Conservation (phyloP, 2,113 vertebrate species). For the Triplophysa siluroides region DNA sequence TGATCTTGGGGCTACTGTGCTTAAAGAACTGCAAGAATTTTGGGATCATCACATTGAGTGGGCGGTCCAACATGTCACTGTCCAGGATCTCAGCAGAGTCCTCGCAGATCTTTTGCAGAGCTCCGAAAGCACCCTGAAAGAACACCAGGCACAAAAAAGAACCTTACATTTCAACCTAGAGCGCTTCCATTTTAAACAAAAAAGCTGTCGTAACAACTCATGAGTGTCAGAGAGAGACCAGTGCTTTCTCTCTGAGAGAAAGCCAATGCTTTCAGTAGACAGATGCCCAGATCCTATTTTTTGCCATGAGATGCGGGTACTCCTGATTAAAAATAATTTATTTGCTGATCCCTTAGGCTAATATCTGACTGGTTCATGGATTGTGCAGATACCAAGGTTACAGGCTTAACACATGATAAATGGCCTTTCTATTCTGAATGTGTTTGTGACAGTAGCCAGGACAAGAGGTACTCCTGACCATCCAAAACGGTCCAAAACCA, state of each 20-base stretch:
- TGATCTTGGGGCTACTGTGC: conserved; percentile 96
- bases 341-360: background rate
- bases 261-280: background rate
- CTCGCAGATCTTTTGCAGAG: conserved; percentile 98
- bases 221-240: background rate
- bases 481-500: background rate
- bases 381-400: background rate
- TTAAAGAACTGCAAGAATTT: conserved; percentile 98
- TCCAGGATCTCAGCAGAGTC: conserved; percentile 98
- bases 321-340: background rate
- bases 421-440: no score
- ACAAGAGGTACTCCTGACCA: background rate
- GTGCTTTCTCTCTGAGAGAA: background rate
- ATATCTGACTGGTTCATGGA: conserved; percentile 1
- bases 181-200: background rate
- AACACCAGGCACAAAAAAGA: background rate
- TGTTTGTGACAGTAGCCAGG: background rate
- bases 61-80: conserved; percentile 93
- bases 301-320: background rate
- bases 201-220: background rate
- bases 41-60: conserved; percentile 97
- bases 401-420: background rate
- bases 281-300: conserved; percentile 8
- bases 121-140: conserved; percentile 90
- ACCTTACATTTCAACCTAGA: background rate